Conservation (phyloP, 1,140 invertebrate genomes). For the Spodoptera litura region DNA sequence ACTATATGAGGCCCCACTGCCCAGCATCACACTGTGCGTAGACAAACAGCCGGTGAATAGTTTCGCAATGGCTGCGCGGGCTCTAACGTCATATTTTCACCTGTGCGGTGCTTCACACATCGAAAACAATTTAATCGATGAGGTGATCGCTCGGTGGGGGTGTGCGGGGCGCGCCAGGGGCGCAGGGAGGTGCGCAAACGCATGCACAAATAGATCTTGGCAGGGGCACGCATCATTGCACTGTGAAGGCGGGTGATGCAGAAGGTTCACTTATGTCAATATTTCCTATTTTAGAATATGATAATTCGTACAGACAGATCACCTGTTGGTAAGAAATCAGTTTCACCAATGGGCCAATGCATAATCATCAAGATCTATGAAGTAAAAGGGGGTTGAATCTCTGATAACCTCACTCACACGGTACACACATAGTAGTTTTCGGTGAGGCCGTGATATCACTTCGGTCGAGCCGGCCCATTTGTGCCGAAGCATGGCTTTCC, state of each 20-base stretch:
- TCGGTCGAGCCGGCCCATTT: no score
- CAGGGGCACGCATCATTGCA: slow-evolving; percentile 31
- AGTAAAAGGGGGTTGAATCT: no score
- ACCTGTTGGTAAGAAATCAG: no score
- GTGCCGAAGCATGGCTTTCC: no score
- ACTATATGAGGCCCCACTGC: no score
- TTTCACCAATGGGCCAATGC: no score
- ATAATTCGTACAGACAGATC: no score
- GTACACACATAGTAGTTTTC: no score
- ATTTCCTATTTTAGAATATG: not conserved
- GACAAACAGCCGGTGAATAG: not conserved
- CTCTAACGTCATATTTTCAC: slow-evolving; percentile 10
- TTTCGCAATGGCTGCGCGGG: not conserved
- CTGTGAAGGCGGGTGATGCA: not conserved
- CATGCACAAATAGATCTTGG: slow-evolving; percentile 53
- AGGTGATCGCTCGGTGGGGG: slow-evolving; percentile 36
- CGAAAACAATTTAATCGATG: slow-evolving; percentile 42
- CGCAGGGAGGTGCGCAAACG: slow-evolving; percentile 12
- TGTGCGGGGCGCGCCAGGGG: not conserved
- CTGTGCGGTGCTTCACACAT: slow-evolving; percentile 29
- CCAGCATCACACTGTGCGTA: not conserved
- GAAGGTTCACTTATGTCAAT: slow-evolving; percentile 2
- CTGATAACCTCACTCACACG: no score
- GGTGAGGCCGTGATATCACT: no score
- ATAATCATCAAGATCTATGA: no score